Base-by-base conservation (phyloP, 1,140 invertebrate genomes). In the Euwallacea fornicatus region DNA sequence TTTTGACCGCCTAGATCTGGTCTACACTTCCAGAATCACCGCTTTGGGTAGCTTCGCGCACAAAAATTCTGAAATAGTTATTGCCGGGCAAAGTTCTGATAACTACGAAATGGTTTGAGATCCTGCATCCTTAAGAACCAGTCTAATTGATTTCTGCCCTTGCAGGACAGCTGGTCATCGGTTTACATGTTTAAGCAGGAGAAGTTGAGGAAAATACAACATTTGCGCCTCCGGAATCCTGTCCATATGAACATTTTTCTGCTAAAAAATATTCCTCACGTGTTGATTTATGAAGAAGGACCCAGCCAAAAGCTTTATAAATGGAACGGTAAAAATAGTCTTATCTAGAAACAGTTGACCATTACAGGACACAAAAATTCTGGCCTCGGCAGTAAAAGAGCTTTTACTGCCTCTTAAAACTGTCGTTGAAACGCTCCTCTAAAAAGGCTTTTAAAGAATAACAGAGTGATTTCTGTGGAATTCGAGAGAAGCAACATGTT, bases 161-260 rank as follows among this genome's bases (percentile, higher is more conserved):
- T 70, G 9, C 44, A 70, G 68, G 21, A 4, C 21, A 33, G 33
- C 9, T 13, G 15, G 21, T 70, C 75, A 47, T 64, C 61, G n/a
- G 67, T 78, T 13, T 78, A 73, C 58, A 62, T 75, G 46, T 74
- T 78, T 55, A 70, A 74, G 21, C 9, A 64, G 8, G 61, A 76
- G 9, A 67, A 53, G 43, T 8, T 76, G 1, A 71, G 9, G 42
- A 76, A 72, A 69, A 76, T 76, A 43, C 75, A 76, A 55, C 59
- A 74, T 42, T 46, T 78, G 50, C 53, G 73, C 41, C 59, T 61
- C 16, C 21, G 69, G 16, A 58, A 44, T 8, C 56, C 72, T 0
- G 47, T 46, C 7, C 53, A 74, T 13, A 59, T 77, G 16, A 42
- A 75, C 42, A 71, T 62, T 13, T 75, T 74, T 71, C 6, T 43